phyloP scores from a whole-genome alignment of 2,113 vertebrate genomes.

The Corythornis madagascariensis region DNA sequence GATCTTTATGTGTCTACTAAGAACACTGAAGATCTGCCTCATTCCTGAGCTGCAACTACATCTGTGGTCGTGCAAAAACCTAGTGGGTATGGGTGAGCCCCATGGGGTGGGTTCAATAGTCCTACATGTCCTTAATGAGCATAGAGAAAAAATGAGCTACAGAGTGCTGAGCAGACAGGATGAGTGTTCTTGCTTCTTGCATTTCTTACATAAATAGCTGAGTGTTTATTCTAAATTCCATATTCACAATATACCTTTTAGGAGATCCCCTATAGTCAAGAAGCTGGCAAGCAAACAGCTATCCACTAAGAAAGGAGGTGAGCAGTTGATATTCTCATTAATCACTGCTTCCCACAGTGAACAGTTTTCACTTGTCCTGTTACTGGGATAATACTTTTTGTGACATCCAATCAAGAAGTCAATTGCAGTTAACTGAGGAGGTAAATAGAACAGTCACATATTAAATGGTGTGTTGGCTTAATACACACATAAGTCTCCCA shows the following conservation, averaged over 20 bases:
- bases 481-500: background rate
- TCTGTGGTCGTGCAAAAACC: background rate
- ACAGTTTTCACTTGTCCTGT: background rate
- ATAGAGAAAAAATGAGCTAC: background rate
- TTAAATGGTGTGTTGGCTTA: background rate
- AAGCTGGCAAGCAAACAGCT: background rate
- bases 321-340: background rate
- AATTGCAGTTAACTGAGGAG: background rate
- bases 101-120: rapidly evolving
- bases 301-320: background rate
- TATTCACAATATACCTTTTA: background rate
- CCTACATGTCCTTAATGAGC: background rate
- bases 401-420: rapidly evolving
- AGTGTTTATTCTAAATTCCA: background rate
- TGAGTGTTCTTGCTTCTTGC: rapidly evolving
- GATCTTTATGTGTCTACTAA: background rate
- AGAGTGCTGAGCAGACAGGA: background rate
- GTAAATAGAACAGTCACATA: background rate
- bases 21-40: no score
- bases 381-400: background rate
- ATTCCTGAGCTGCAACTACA: background rate
- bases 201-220: background rate
- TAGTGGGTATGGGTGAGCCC: rapidly evolving
- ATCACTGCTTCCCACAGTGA: background rate
- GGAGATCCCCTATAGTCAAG: background rate